Evolutionary conservation across 2,888 invertebrate species (phyloP).

Genomic region (Amblyjoppa proteus): DNA sequence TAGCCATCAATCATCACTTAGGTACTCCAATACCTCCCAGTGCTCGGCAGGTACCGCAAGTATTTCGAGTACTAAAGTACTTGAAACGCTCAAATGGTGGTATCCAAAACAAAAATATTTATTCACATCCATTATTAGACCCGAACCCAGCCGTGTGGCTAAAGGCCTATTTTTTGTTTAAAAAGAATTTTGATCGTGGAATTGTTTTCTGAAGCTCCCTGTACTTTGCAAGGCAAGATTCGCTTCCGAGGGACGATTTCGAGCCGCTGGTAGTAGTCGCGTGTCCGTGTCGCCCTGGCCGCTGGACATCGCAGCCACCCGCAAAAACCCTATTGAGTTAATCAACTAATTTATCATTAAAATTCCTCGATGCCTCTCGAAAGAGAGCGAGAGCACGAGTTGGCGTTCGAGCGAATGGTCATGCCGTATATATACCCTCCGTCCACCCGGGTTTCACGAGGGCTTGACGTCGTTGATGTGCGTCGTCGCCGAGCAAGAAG

Average conservation of each 20-base stretch:
- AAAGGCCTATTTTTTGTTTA: neutral
- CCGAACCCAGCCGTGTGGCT: neutral
- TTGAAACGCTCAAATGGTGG: neutral
- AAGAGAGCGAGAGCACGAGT: slow-evolving; percentile 71
- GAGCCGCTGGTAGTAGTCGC: slow-evolving; percentile 54
- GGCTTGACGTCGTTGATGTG: slow-evolving; percentile 45
- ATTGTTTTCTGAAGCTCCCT: slow-evolving; percentile 38
- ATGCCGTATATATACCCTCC: slow-evolving; percentile 36
- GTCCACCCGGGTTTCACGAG: slow-evolving; percentile 38
- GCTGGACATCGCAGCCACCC: slow-evolving; percentile 78
- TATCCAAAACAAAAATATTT: neutral
- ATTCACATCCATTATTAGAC: neutral
- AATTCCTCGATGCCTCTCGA: slow-evolving; percentile 80
- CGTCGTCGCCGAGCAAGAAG: slow-evolving; percentile 67
- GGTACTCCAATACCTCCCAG: neutral
- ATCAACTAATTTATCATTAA: slow-evolving; percentile 86
- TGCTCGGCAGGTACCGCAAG: neutral
- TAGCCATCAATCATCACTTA: neutral
- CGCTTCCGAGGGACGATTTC: slow-evolving; percentile 49
- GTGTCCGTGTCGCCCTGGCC: slow-evolving; percentile 72
- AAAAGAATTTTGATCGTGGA: neutral
- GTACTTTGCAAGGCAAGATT: slow-evolving; percentile 35
- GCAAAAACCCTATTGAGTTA: slow-evolving; percentile 85
- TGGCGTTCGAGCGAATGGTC: slow-evolving; percentile 57
- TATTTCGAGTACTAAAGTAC: neutral